These are phyloP conservation scores for Tipula vernalis DNA, from an alignment of 2,888 invertebrate species.

Conservation along the genomic window DNA sequence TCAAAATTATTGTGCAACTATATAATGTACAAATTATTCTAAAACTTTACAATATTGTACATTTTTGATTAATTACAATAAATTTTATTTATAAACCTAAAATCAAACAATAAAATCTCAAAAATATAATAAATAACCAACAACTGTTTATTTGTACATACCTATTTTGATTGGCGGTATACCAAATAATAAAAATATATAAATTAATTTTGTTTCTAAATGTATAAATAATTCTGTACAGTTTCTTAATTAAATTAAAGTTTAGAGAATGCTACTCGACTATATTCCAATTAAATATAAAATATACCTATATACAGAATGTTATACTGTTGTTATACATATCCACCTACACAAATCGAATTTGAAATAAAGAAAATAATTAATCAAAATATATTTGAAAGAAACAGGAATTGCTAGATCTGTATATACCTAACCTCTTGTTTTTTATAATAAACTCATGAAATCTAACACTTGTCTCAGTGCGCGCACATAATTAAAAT, in stretches of 20 bases:
- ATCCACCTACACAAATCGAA: not conserved
- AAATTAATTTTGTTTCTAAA: too few relatives aligned
- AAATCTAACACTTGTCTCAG: constrained; percentile 4
- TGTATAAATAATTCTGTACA: not conserved
- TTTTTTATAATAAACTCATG: not conserved
- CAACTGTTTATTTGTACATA: not conserved
- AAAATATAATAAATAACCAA: not conserved
- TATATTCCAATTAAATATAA: not conserved
- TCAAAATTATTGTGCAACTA: not conserved
- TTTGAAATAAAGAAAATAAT: not conserved
- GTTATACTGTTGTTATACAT: not conserved
- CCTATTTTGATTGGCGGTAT: not conserved
- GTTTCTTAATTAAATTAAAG: not conserved
- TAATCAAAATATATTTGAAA: not conserved
- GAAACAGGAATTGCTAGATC: not conserved
- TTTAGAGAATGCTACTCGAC: not conserved
- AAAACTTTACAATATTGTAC: not conserved
- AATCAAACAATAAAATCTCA: not conserved
- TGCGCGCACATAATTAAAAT: not conserved
- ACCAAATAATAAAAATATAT: not conserved
- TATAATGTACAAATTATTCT: not conserved
- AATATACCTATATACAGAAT: not conserved
- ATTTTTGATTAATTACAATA: not conserved
- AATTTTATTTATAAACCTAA: not conserved
- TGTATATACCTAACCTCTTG: not conserved